Conservation (phyloP, 2,888 invertebrate species). For the Nemapogon koenigi region DNA sequence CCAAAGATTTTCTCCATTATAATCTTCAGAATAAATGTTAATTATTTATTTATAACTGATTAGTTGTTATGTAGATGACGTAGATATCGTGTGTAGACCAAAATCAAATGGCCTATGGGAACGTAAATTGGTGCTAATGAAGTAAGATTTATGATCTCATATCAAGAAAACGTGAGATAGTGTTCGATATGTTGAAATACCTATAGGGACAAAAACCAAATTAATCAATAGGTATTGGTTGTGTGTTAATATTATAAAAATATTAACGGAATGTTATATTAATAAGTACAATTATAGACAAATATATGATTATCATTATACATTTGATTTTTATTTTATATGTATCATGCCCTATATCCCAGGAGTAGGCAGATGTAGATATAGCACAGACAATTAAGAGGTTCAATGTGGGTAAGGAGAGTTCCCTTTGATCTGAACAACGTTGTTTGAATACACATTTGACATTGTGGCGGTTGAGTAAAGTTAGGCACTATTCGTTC, state of each 20-base stretch:
- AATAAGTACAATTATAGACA: constrained; percentile 55
- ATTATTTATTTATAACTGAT: too few relatives aligned
- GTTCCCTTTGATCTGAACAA: too few relatives aligned
- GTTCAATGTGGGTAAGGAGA: too few relatives aligned
- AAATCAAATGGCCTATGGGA: constrained; percentile 57
- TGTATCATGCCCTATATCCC: constrained; percentile 7
- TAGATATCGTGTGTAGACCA: too few relatives aligned
- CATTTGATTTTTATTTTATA: constrained; percentile 22
- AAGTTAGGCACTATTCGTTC: too few relatives aligned
- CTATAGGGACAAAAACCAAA: constrained; percentile 14
- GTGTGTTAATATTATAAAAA: constrained; percentile 52
- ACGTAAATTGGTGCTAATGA: constrained; percentile 62
- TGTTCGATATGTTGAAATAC: constrained; percentile 25
- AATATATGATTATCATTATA: constrained; percentile 41
- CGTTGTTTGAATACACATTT: too few relatives aligned
- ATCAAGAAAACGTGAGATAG: constrained; percentile 44
- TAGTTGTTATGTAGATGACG: too few relatives aligned
- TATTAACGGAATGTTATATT: constrained; percentile 24
- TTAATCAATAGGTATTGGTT: constrained; percentile 29
- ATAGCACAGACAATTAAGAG: too few relatives aligned
- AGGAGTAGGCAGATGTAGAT: too few relatives aligned
- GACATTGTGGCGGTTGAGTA: too few relatives aligned
- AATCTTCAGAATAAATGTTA: too few relatives aligned
- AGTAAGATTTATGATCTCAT: constrained; percentile 58
- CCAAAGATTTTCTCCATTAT: too few relatives aligned